Percentiles rank a stretch among this genome's conserved stretches.
phyloP scores from a whole-genome alignment of 2,113 vertebrate genomes.

The Isichthys henryi region DNA sequence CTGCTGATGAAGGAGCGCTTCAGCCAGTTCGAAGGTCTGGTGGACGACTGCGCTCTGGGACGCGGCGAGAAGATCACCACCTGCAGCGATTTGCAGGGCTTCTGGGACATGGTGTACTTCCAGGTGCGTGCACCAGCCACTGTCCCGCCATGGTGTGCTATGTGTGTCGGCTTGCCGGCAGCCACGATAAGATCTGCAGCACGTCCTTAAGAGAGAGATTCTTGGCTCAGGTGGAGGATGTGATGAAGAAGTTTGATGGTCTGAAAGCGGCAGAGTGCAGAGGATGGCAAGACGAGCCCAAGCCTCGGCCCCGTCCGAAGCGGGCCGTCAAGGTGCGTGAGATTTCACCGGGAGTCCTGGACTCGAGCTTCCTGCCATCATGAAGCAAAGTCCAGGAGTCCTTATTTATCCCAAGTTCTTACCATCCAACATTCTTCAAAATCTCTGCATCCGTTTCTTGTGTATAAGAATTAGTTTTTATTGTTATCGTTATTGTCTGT shows the following conservation, averaged over 20 bases:
- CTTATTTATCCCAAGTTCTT: background rate
- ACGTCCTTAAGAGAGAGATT: background rate
- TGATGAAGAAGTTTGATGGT: conserved; percentile 76
- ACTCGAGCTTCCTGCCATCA: background rate
- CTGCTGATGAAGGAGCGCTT: conserved; percentile 85
- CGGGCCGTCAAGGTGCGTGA: conserved; percentile 61
- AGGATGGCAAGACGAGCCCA: conserved; percentile 62
- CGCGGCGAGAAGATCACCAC: conserved; percentile 80
- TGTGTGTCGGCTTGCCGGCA: background rate
- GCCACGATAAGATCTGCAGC: background rate
- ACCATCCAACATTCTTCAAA: background rate
- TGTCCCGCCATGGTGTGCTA: no score
- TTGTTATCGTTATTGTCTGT: background rate
- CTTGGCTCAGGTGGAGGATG: conserved; percentile 70
- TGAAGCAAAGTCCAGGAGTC: background rate
- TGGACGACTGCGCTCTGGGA: conserved; percentile 84
- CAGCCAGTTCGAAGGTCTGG: conserved; percentile 79
- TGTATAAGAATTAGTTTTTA: background rate
- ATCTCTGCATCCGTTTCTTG: background rate
- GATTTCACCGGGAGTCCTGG: background rate
- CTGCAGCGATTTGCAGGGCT: conserved; percentile 85
- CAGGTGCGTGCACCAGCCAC: conserved; percentile 50
- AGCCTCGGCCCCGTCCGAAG: conserved; percentile 41
- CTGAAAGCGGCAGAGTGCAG: conserved; percentile 70
- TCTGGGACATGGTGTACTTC: conserved; percentile 93